These are phyloP conservation scores for Globodera ellingtonae DNA, from an alignment of 1,140 invertebrate species.

Conservation along the genomic window DNA sequence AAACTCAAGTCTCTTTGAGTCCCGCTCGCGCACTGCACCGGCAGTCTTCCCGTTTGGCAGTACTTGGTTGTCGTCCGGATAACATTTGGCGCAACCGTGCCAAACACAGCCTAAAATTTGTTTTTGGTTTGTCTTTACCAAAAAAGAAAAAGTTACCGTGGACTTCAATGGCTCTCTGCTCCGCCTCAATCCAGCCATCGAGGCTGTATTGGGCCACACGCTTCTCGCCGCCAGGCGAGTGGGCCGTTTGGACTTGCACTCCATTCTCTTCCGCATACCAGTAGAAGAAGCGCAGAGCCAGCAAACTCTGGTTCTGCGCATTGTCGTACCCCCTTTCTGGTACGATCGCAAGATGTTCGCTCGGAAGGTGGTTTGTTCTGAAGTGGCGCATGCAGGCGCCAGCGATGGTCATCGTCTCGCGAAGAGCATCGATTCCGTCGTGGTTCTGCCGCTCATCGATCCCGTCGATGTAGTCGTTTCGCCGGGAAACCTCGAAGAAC, in stretches of 20 bases:
- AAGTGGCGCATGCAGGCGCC: too few relatives aligned
- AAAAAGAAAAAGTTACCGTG: neutral
- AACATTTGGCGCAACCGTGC: conserved; percentile 18
- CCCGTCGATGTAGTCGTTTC: too few relatives aligned
- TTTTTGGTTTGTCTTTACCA: neutral
- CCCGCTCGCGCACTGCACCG: neutral
- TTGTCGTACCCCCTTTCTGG: conserved; percentile 15
- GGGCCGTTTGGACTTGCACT: neutral
- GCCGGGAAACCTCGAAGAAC: too few relatives aligned
- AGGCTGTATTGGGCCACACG: neutral
- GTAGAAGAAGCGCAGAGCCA: conserved; percentile 7
- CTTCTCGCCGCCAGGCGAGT: conserved; percentile 6
- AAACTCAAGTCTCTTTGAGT: neutral
- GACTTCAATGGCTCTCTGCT: neutral
- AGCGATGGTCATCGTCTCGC: too few relatives aligned
- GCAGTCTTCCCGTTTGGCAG: conserved; percentile 11
- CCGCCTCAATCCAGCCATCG: conserved; percentile 13
- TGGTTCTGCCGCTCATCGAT: too few relatives aligned
- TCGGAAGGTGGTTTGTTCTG: neutral
- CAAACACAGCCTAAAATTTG: neutral
- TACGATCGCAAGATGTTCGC: neutral
- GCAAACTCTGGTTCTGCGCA: neutral
- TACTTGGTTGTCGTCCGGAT: neutral
- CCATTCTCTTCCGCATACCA: neutral
- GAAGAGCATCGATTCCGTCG: too few relatives aligned